Base-by-base conservation (phyloP, 1,140 invertebrate genomes). In the Scaptomyza hsui region DNA sequence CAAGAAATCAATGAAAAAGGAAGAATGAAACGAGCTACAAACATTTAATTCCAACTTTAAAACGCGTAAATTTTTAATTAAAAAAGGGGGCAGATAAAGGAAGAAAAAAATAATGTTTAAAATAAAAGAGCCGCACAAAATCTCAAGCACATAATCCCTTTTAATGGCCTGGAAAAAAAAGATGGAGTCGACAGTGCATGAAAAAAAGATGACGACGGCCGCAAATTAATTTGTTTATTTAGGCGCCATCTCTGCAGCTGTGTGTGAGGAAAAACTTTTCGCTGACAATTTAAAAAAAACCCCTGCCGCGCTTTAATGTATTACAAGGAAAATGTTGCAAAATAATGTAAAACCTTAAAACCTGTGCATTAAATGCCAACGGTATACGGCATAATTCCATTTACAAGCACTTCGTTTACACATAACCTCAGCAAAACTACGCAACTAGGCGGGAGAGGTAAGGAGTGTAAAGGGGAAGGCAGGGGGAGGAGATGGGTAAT, bases 181-280 rank as follows among this genome's bases (percentile, higher is more conserved):
- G 18, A 44, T 24, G 49, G 6, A 51, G 39, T 35, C 39, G 19
- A 63, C n/a, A 52, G 37, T 51, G 13, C 41, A 32, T 35, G 26
- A 69, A 69, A 29, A 29, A 72, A 68, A 73, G 55, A 45, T 59
- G 44, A 56, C 56, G 45, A 18, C 74, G 42, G 49, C 59, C 69
- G 51, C 64, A 86, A 86, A 85, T 72, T 86, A 85, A 86, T 81
- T 86, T 86, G 81, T 86, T 85, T 85, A 81, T 67, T 85, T 85
- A 80, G 81, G 77, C 53, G 61, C 5, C 7, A 52, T 67, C 60
- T 64, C 39, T 41, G 44, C 41, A 60, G 59, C 59, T 61, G 19
- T 9, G 19, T 9, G 47, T 29, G n/a, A 10, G 10, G 32, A 16
- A 4, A 15, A 59, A 45, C 57, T 44, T 63, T 53, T 56, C 26